These are phyloP conservation scores for Panagrolaimus sp. DNA, from an alignment of 1,140 invertebrate genomes.

Conservation along the genomic window DNA sequence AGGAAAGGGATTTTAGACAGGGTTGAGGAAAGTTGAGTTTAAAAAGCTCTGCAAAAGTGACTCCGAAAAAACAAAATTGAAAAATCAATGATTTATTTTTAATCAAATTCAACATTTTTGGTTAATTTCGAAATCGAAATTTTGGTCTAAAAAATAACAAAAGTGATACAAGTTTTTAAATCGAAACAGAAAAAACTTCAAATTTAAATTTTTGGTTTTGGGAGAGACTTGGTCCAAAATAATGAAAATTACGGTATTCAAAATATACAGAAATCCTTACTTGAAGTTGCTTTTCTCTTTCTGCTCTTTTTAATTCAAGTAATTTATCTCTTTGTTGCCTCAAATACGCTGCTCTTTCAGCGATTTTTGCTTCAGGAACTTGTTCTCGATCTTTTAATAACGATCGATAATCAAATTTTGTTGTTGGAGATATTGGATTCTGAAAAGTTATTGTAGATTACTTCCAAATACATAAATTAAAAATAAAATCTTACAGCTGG, in stretches of 20 bases:
- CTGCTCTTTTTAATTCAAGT: background rate
- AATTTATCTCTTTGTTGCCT: constrained; percentile 4
- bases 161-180: too few relatives aligned
- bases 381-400: constrained; percentile 11
- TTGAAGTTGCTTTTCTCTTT: constrained; percentile 2
- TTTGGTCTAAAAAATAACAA: too few relatives aligned
- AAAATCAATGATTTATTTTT: too few relatives aligned
- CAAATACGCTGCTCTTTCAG: background rate
- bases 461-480: too few relatives aligned
- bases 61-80: background rate
- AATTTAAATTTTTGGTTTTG: too few relatives aligned
- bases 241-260: too few relatives aligned
- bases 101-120: too few relatives aligned
- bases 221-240: too few relatives aligned
- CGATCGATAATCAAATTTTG: background rate
- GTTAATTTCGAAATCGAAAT: too few relatives aligned
- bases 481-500: background rate
- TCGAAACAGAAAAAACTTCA: too few relatives aligned
- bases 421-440: constrained; percentile 4
- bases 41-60: background rate
- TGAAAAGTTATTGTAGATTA: background rate
- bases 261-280: background rate
- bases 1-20: too few relatives aligned
- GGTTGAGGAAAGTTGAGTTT: too few relatives aligned
- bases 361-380: constrained; percentile 3